These are phyloP conservation scores for Cheracebus regulus DNA, from an alignment of 2,797 vertebrate species.

Conservation along the genomic window DNA sequence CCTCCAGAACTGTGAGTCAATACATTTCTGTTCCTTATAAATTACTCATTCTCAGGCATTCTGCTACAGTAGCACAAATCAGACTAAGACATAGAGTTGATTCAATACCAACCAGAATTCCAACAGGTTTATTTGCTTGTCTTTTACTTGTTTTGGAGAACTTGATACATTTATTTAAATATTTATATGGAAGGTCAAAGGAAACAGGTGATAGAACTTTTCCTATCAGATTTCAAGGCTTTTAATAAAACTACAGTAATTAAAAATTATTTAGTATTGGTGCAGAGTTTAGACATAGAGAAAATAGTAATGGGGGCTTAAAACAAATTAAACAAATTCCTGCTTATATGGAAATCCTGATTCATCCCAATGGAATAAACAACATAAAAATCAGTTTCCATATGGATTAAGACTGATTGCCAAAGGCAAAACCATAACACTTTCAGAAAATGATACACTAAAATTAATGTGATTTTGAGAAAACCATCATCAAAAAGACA, in stretches of 20 bases:
- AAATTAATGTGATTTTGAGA: neutral
- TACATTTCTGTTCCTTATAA: neutral
- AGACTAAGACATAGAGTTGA: neutral
- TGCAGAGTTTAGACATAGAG: neutral
- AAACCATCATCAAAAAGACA: neutral
- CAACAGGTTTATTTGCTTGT: neutral
- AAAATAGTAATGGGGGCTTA: neutral
- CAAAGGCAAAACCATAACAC: neutral
- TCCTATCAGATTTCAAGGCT: neutral
- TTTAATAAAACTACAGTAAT: neutral
- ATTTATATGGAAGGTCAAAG: slow-evolving; percentile 19
- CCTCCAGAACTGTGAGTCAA: neutral
- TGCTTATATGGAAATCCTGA: neutral
- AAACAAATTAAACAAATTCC: slow-evolving; percentile 16
- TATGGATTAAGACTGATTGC: neutral
- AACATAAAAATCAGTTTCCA: neutral
- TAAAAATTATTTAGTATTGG: neutral
- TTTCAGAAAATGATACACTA: neutral
- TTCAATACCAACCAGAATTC: neutral
- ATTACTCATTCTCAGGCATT: neutral
- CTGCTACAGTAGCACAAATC: neutral
- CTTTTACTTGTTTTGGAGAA: slow-evolving; percentile 10
- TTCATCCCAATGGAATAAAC: neutral
- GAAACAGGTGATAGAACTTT: neutral
- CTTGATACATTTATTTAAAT: slow-evolving; percentile 20